Conservation (phyloP, 2,113 vertebrate species). For the Pelecanoides urinatrix region DNA sequence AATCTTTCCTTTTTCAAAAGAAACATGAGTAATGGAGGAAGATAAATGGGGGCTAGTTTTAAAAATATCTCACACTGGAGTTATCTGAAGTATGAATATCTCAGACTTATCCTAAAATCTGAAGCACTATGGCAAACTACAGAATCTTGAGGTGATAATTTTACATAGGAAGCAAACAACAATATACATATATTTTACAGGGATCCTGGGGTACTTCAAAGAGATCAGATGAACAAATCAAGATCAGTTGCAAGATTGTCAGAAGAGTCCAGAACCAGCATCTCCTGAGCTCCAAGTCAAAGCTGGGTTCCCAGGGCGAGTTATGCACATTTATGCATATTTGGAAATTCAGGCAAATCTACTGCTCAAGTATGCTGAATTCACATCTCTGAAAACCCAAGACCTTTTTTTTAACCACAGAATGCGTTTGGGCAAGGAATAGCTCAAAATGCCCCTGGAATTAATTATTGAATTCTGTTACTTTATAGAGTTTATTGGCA, state of each 20-base stretch:
- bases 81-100: background rate
- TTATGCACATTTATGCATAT: background rate
- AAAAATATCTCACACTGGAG: background rate
- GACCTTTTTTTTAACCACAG: background rate
- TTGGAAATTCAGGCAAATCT: background rate
- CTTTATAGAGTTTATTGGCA: background rate
- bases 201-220: background rate
- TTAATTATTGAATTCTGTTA: background rate
- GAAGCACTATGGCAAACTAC: background rate
- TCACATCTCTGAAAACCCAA: background rate
- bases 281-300: background rate
- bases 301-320: background rate
- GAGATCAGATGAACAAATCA: background rate
- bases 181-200: background rate
- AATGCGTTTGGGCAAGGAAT: background rate
- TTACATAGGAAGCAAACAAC: background rate
- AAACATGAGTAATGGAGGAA: background rate
- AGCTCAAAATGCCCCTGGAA: background rate
- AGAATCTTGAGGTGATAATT: background rate
- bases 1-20: background rate
- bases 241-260: background rate
- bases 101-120: background rate
- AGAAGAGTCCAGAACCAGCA: background rate
- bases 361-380: background rate
- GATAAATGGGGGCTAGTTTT: background rate